Evolutionary conservation across 1,140 invertebrate species (phyloP), one percentile per base, ranked within the genome.

Genomic region (Musca domestica): DNA sequence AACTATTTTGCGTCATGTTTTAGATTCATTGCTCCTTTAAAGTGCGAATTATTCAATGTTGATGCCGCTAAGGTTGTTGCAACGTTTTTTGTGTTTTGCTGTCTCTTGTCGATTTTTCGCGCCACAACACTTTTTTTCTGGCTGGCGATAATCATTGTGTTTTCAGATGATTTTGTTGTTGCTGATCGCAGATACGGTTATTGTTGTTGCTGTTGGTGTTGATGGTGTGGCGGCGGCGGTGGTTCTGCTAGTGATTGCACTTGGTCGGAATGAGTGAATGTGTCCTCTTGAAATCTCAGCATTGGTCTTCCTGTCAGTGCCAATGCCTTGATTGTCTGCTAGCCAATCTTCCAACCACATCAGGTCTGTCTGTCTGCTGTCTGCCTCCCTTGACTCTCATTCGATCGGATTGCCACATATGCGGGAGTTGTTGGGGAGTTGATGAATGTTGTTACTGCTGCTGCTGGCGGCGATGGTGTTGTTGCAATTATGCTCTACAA

Each of bases 1-100:
- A 64, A 64, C 63, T 64, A 64, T 64, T 64, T 64, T 64, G 63
- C 47, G 63, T 64, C 63, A 64, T 64, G 63, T 64, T 64, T 64
- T 22, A 64, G 22, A 64, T 64, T 64, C 63, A 64, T 64, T 64
- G 63, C 63, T 22, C 63, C 47, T 49, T 61, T 41, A 27, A 61
- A 61, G 56, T 61, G 56, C 56, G 56, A 61, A 61, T 61, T 61
- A 61, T 61, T 61, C 34, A 30, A 9, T 34, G 27, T 19, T 61
- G 25, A 34, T 41, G 56, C 34, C 17, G 54, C 15, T 17, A 30
- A 30, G 3, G 27, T 30, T 41, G 4, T 41, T 41, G 6, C 10
- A 12, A n/a, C n/a, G n/a, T 41, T 5, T 41, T 41, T 41, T 41
- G 17, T 17, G 5, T 19, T 19, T 20, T 48, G 47, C 7, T 19